Base-by-base conservation (phyloP, 2,888 invertebrate genomes). In the Desoria tigrina region DNA sequence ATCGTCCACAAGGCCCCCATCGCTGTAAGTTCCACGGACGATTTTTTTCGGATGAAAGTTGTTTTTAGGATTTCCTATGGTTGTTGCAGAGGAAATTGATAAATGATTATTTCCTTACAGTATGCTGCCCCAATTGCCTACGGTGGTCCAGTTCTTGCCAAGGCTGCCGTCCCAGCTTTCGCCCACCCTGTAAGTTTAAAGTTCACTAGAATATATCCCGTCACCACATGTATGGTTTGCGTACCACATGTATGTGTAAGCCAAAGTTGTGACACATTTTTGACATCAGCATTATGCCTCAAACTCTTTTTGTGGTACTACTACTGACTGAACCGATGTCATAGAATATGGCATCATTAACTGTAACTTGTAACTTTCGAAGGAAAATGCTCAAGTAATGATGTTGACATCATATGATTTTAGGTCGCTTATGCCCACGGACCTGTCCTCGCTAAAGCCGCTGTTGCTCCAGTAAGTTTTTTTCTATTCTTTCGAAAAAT, bases 101-200 rank as follows among this genome's bases (percentile, higher is more conserved):
- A 51, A 51, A 51, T 51, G 26, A 51, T 16, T 51, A 6, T 51
- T 14, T n/a, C 39, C 37, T 24, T 42, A 58, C 37, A 42, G 21
- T 28, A 42, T 24, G 63, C 58, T 18, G 63, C 63, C 21, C 63
- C 63, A 51, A 45, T 61, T 23, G 62, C 42, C 26, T 62, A 54
- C 23, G 51, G 55, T 18, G 62, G 42, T 24, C 63, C 63, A 27
- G 56, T 59, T 39, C 21, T 24, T 2, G 65, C 58, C 24, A 32
- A 58, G 39, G 61, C 61, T 21, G 50, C 61, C 23, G 54, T 61
- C n/a, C 32, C 51, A 24, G 61, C 61, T 18, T 32, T 53, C 26
- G 59, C 49, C 21, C n/a, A n/a, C 27, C 51, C 51, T 7, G 61
- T 24, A 26, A 49, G 28, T 45, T 27, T n/a, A n/a, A 24, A 32